Percentiles rank a stretch among this genome's conserved stretches.
Conservation (phyloP, 1,140 invertebrate genomes). For the Nautilus pompilius region DNA sequence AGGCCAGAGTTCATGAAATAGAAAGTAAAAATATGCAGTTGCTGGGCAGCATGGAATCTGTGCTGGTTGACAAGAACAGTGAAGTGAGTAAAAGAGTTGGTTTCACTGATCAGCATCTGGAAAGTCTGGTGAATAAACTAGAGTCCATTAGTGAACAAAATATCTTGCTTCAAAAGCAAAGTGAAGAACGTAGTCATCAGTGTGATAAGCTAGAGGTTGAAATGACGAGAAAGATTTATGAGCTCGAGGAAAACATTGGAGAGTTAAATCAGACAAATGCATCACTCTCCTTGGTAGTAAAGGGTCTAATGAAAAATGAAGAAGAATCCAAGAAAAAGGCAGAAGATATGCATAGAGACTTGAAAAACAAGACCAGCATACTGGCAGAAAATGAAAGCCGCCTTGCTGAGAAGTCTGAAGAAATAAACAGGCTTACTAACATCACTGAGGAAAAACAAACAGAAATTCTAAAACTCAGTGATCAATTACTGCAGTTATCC, state of each 20-base stretch:
- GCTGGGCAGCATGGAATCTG: slow-evolving; percentile 17
- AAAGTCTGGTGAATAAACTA: slow-evolving; percentile 14
- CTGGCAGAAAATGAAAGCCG: too few species aligned
- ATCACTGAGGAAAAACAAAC: too few species aligned
- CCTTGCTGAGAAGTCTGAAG: too few species aligned
- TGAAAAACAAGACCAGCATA: too few species aligned
- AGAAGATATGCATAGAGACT: too few species aligned
- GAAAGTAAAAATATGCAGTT: slow-evolving; percentile 25
- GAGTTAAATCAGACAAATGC: not conserved
- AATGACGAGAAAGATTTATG: not conserved
- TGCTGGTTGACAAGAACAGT: slow-evolving; percentile 18
- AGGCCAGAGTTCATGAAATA: too few species aligned
- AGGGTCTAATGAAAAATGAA: too few species aligned
- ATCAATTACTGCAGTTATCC: too few species aligned
- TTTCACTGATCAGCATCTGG: slow-evolving; percentile 21
- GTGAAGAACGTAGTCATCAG: slow-evolving; percentile 14
- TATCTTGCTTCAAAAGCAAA: slow-evolving; percentile 11
- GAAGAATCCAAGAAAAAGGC: too few species aligned
- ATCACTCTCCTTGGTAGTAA: too few species aligned
- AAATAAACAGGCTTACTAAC: too few species aligned
- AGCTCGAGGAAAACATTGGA: slow-evolving; percentile 4
- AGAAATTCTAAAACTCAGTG: too few species aligned
- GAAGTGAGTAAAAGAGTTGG: slow-evolving; percentile 22
- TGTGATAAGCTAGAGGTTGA: slow-evolving; percentile 10
- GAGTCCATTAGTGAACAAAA: slow-evolving; percentile 23